Evolutionary conservation across 2,797 vertebrate species (phyloP).

Genomic region (Meda fulgida): DNA sequence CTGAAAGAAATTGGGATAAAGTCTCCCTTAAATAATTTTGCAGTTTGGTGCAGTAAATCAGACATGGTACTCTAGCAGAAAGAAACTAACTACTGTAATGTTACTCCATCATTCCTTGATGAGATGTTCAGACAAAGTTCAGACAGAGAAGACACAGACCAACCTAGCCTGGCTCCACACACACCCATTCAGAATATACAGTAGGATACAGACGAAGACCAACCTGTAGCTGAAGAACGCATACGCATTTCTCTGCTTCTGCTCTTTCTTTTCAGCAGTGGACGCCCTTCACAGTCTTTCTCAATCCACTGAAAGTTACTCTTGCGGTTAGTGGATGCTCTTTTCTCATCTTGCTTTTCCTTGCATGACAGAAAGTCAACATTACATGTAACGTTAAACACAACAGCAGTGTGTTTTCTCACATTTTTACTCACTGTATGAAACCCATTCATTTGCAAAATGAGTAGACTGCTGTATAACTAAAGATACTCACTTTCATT

Average conservation of each 20-base stretch:
- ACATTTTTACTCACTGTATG: neutral
- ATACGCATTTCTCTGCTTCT: neutral
- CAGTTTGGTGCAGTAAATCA: neutral
- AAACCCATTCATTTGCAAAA: neutral
- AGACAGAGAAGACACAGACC: neutral
- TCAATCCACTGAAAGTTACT: neutral
- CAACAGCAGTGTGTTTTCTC: neutral
- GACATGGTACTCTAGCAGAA: neutral
- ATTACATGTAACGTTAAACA: neutral
- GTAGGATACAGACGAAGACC: neutral
- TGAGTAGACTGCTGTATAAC: neutral
- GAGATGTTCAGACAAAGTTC: neutral
- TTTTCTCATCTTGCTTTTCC: neutral
- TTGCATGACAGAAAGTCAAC: neutral
- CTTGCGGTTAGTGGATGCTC: neutral
- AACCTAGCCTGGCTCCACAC: slow-evolving; percentile 2
- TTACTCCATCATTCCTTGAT: neutral
- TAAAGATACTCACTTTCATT: neutral
- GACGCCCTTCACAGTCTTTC: neutral
- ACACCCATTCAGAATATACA: neutral
- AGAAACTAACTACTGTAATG: neutral
- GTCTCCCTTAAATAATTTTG: neutral
- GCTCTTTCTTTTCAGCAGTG: neutral
- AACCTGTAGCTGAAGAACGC: neutral
- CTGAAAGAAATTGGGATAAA: neutral